phyloP scores from a whole-genome alignment of 1,140 invertebrate species.

The Alviniconcha marisindica region DNA sequence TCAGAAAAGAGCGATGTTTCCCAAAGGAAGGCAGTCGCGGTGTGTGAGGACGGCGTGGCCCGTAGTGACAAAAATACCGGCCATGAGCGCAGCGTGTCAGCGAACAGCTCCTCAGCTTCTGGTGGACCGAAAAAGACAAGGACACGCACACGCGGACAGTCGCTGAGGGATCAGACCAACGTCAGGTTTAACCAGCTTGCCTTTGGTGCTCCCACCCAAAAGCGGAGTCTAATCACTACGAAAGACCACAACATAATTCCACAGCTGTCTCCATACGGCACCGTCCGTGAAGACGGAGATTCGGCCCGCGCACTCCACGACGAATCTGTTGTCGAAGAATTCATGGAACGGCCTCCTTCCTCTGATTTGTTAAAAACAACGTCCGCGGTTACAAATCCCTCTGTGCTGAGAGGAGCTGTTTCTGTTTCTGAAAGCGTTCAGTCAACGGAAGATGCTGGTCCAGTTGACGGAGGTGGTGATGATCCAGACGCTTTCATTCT shows the following conservation, averaged over 20 bases:
- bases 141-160: too few relatives aligned
- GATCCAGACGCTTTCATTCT: neutral
- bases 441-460: too few relatives aligned
- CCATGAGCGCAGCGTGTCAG: neutral
- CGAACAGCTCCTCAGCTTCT: too few relatives aligned
- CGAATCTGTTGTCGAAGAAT: neutral
- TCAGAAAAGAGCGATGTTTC: too few relatives aligned
- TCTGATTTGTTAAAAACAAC: neutral
- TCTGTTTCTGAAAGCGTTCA: too few relatives aligned
- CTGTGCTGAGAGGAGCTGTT: too few relatives aligned
- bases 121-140: too few relatives aligned
- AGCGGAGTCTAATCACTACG: neutral
- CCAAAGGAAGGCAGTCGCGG: too few relatives aligned
- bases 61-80: too few relatives aligned
- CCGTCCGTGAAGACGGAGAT: neutral
- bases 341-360: neutral
- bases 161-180: neutral
- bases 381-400: too few relatives aligned
- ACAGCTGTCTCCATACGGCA: neutral
- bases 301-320: neutral
- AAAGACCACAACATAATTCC: neutral
- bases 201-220: neutral
- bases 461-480: neutral
- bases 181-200: neutral
- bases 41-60: neutral